Conservation (phyloP, 2,888 invertebrate genomes). For the Muschampia plurimacula region DNA sequence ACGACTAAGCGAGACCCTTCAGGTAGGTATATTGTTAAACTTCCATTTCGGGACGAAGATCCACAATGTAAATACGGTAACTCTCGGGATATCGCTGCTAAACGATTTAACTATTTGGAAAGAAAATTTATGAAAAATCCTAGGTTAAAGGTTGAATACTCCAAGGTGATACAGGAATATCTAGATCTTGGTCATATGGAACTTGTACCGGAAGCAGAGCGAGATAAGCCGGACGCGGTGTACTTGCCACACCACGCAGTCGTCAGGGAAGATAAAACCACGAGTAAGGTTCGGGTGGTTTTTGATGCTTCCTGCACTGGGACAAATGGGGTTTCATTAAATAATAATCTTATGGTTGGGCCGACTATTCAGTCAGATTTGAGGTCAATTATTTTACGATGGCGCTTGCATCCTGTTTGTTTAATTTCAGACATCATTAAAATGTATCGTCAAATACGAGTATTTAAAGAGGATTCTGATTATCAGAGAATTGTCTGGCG, state of each 20-base stretch:
- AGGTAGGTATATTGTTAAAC: constrained; percentile 41
- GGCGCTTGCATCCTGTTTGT: constrained; percentile 46
- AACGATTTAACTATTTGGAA: constrained; percentile 39
- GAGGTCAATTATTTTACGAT: constrained; percentile 49
- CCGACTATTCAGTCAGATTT: constrained; percentile 50
- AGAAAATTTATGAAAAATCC: constrained; percentile 34
- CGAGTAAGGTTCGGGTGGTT: constrained; percentile 51
- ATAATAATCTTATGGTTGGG: constrained; percentile 48
- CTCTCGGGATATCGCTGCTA: constrained; percentile 33
- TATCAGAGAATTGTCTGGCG: constrained; percentile 48
- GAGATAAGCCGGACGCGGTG: constrained; percentile 27
- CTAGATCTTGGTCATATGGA: constrained; percentile 44
- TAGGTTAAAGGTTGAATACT: constrained; percentile 38
- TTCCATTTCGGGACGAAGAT: constrained; percentile 40
- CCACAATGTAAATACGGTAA: constrained; percentile 31
- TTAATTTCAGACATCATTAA: constrained; percentile 52
- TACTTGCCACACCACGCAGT: constrained; percentile 54
- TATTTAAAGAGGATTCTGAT: constrained; percentile 46
- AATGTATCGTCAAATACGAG: constrained; percentile 54
- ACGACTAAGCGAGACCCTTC: constrained; percentile 35
- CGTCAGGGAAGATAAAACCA: constrained; percentile 46
- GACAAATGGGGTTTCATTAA: constrained; percentile 46
- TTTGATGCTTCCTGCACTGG: constrained; percentile 48
- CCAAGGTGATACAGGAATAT: constrained; percentile 45
- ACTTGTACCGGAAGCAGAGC: constrained; percentile 32